These are phyloP conservation scores for Silurus meridionalis DNA, from an alignment of 2,113 vertebrate genomes.

Conservation along the genomic window DNA sequence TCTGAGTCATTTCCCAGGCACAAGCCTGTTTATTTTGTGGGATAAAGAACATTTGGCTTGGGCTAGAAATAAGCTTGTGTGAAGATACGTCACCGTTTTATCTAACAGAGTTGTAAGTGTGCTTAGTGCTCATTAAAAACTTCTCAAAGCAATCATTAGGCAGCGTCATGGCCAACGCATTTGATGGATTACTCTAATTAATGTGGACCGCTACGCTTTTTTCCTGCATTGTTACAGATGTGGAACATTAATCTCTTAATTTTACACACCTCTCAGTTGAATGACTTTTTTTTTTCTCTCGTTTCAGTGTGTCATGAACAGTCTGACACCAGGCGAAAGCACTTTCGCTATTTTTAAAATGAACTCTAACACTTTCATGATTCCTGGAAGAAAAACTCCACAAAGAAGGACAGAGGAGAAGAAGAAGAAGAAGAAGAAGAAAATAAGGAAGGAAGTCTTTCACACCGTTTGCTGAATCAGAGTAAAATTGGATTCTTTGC, in stretches of 20 bases:
- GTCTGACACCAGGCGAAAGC: background rate
- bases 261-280: constrained; percentile 33
- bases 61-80: constrained; percentile 42
- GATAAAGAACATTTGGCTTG: constrained; percentile 46
- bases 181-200: constrained; percentile 61
- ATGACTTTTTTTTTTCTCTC: constrained; percentile 13
- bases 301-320: background rate
- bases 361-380: background rate
- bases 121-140: constrained; percentile 48
- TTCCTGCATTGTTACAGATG: constrained; percentile 32
- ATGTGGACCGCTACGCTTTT: constrained; percentile 43
- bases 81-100: constrained; percentile 44
- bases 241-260: constrained; percentile 46
- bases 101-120: constrained; percentile 48
- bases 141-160: constrained; percentile 53
- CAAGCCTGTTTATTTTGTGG: constrained; percentile 45
- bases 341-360: background rate
- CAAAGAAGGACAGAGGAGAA: background rate
- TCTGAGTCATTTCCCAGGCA: constrained; percentile 53
- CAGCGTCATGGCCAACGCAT: constrained; percentile 42
- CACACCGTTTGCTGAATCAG: background rate
- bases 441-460: background rate
- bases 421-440: background rate
- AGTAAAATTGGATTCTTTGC: background rate
- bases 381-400: background rate